Percentiles rank a stretch among this genome's conserved stretches.
These are phyloP conservation scores for Caenorhabditis brenneri DNA, from an alignment of 1,140 invertebrate species.

Conservation along the genomic window DNA sequence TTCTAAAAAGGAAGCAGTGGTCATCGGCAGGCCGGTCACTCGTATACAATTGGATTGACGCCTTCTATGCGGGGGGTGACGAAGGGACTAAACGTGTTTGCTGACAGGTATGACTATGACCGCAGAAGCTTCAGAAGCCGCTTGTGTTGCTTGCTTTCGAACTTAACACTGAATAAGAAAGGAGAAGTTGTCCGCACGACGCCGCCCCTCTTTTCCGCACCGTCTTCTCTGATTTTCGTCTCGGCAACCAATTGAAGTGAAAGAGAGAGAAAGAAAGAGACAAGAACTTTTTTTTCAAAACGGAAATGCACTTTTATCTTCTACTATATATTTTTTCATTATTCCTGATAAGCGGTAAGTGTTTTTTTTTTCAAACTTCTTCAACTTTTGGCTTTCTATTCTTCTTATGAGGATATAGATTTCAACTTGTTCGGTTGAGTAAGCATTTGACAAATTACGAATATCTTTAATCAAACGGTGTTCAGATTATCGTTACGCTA, in stretches of 20 bases:
- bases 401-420: neutral
- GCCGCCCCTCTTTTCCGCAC: neutral
- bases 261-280: neutral
- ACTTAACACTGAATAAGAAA: neutral
- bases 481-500: no score
- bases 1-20: neutral
- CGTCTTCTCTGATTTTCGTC: neutral
- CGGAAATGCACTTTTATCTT: slow-evolving; percentile 30
- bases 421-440: neutral
- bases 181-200: neutral
- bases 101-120: slow-evolving; percentile 41
- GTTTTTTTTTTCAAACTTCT: neutral
- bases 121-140: neutral
- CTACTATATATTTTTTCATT: slow-evolving; percentile 1
- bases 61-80: neutral
- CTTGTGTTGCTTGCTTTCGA: neutral
- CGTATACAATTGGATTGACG: slow-evolving; percentile 30
- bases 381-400: neutral
- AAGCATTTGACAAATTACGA: no score
- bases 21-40: slow-evolving; percentile 19
- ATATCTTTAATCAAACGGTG: no score
- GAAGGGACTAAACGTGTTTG: slow-evolving; percentile 12
- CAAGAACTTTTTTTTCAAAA: neutral
- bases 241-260: neutral
- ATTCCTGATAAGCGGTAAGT: neutral